Conservation (phyloP, 2,113 vertebrate genomes). For the Trochalopteron elliotii region DNA sequence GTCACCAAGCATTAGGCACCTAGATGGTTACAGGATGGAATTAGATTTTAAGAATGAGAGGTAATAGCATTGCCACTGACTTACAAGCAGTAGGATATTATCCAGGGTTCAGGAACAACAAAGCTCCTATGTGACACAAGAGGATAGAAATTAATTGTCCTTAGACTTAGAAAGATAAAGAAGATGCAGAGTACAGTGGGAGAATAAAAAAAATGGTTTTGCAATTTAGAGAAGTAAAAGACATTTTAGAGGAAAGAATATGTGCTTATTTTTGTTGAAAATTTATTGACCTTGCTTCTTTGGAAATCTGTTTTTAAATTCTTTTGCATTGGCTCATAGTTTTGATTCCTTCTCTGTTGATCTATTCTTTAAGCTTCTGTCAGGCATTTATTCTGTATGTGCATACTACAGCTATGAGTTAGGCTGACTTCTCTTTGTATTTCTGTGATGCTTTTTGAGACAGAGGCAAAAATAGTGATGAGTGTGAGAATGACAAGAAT, state of each 20-base stretch:
- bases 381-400: background rate
- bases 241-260: background rate
- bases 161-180: background rate
- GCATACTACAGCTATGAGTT: background rate
- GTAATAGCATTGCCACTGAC: background rate
- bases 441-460: background rate
- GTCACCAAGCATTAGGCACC: background rate
- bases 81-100: fast-evolving
- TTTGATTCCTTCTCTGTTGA: background rate
- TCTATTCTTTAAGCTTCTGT: background rate
- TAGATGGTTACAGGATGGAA: background rate
- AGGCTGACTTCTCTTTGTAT: background rate
- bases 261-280: background rate
- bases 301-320: background rate
- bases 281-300: background rate
- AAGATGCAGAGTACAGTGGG: fast-evolving
- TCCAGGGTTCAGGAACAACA: background rate
- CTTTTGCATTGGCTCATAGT: background rate
- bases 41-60: background rate
- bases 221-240: background rate
- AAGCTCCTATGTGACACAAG: background rate
- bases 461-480: background rate
- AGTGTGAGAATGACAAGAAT: background rate
- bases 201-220: background rate
- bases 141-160: background rate